phyloP scores from a whole-genome alignment of 2,113 vertebrate species.

The Prunella fulvescens region DNA sequence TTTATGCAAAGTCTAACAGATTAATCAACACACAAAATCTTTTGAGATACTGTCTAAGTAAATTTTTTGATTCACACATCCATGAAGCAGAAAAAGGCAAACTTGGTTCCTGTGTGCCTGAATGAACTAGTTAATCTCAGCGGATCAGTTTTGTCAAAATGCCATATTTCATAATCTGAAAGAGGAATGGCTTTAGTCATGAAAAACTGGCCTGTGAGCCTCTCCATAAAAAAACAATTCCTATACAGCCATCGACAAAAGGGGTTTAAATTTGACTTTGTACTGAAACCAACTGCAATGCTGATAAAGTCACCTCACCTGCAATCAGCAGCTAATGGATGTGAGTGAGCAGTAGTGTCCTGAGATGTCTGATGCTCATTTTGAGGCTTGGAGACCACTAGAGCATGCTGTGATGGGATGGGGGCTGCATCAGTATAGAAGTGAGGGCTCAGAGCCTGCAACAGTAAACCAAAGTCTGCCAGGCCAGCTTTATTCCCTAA shows the following conservation, averaged over 20 bases:
- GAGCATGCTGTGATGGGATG: rapidly evolving
- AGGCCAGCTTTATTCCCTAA: background rate
- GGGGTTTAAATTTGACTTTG: background rate
- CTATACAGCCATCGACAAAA: background rate
- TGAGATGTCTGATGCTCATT: background rate
- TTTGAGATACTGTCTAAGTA: background rate
- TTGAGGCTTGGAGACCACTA: background rate
- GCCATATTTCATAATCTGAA: background rate
- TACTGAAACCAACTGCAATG: background rate
- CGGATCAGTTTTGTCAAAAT: background rate
- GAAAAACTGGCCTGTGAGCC: background rate
- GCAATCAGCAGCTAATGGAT: background rate
- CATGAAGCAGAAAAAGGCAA: background rate
- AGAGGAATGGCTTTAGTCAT: background rate
- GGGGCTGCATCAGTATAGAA: background rate
- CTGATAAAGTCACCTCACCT: background rate
- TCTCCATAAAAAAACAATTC: background rate
- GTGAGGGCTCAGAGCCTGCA: background rate
- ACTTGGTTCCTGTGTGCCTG: background rate
- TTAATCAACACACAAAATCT: background rate
- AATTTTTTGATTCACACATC: background rate
- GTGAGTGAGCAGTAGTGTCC: background rate
- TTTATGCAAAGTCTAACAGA: background rate
- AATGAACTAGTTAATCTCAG: background rate
- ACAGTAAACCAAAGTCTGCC: background rate